Evolutionary conservation across 2,888 invertebrate species (phyloP).

Genomic region (Dorcus parallelipipedus): DNA sequence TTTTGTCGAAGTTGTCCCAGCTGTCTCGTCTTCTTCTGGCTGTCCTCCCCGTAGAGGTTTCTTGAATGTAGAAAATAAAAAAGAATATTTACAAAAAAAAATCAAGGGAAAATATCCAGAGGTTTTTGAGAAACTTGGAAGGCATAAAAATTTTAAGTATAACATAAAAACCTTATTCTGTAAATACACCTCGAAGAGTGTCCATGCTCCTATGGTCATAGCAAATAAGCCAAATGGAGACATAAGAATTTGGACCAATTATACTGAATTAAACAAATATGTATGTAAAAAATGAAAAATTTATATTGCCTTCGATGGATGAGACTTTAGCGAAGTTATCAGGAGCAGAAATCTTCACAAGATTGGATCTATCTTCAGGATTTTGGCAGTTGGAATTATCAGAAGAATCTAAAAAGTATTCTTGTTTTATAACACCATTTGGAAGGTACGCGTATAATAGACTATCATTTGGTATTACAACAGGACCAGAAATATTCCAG

Average conservation of each 20-base stretch:
- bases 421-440: background rate
- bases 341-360: background rate
- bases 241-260: constrained; percentile 28
- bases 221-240: constrained; percentile 22
- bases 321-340: no score
- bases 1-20: no score
- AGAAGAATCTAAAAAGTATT: background rate
- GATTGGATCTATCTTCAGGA: background rate
- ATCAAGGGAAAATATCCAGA: no score
- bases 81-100: no score
- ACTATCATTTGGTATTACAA: constrained; percentile 3
- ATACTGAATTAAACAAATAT: background rate
- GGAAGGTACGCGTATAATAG: background rate
- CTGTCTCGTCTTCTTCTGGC: no score
- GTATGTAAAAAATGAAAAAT: background rate
- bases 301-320: background rate
- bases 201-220: constrained; percentile 38
- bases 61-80: no score
- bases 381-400: background rate
- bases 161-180: constrained; percentile 17
- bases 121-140: no score
- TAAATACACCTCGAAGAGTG: constrained; percentile 31
- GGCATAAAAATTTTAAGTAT: constrained; percentile 17
- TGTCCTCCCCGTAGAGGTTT: no score
- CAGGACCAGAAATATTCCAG: background rate